These are phyloP conservation scores for Butastur rufipennis DNA, from an alignment of 2,113 vertebrate genomes.

Conservation along the genomic window DNA sequence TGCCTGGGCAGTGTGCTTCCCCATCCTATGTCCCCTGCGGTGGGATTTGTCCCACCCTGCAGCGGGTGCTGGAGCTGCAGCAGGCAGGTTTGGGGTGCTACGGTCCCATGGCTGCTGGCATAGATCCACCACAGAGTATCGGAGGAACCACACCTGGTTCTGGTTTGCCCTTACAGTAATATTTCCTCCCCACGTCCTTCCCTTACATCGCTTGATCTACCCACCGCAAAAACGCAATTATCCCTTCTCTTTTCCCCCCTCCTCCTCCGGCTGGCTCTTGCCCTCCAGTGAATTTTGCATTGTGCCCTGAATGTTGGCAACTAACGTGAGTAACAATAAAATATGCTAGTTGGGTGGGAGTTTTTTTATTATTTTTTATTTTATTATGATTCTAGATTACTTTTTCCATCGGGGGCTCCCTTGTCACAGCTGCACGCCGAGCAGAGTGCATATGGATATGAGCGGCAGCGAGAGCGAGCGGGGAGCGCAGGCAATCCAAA, in stretches of 20 bases:
- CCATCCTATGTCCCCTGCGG: fast-evolving
- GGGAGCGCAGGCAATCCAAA: conserved; percentile 54
- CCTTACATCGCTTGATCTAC: conserved; percentile 13
- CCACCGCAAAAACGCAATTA: conserved; percentile 75
- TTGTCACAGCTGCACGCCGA: conserved; percentile 67
- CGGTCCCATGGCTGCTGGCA: not conserved
- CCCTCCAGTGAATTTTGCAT: conserved; percentile 81
- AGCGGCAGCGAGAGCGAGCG: conserved; percentile 49
- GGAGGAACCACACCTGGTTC: not conserved
- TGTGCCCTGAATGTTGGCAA: conserved; percentile 72
- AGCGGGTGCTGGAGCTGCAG: fast-evolving
- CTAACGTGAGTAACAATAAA: conserved; percentile 82
- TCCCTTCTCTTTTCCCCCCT: conserved; percentile 69
- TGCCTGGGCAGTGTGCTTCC: not conserved
- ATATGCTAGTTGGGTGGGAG: conserved; percentile 8
- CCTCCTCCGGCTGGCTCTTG: conserved; percentile 58
- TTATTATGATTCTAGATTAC: conserved; percentile 83
- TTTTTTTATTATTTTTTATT: not conserved
- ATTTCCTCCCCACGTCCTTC: conserved; percentile 57
- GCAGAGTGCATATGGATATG: conserved; percentile 34
- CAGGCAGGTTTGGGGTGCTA: not conserved
- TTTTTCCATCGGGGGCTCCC: conserved; percentile 83
- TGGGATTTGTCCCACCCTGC: not conserved
- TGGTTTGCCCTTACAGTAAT: conserved; percentile 26
- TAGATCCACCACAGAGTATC: fast-evolving